Evolutionary conservation across 2,797 vertebrate species (phyloP).

Genomic region (Threskiornis aethiopicus): DNA sequence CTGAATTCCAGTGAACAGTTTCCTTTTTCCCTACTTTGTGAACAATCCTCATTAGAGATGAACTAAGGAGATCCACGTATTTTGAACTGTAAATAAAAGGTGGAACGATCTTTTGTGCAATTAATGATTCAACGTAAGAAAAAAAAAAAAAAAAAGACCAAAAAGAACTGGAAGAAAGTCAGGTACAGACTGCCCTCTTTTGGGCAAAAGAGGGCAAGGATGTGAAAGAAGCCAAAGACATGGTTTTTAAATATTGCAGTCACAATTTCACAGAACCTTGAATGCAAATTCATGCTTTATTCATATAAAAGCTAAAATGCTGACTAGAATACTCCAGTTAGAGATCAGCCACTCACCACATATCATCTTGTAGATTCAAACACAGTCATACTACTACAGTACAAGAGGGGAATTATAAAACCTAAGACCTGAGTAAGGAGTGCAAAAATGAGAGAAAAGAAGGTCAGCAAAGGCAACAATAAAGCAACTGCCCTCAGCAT

Average conservation of each 20-base stretch:
- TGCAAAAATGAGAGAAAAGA: background rate
- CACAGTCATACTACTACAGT: background rate
- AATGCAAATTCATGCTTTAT: constrained; percentile 13
- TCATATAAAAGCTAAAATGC: background rate
- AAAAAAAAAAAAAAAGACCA: background rate
- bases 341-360: background rate
- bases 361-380: background rate
- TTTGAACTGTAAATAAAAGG: background rate
- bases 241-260: background rate
- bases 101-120: background rate
- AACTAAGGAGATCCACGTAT: background rate
- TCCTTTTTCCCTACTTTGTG: background rate
- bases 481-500: background rate
- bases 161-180: background rate
- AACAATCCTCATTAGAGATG: background rate
- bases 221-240: background rate
- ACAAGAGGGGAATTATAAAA: background rate
- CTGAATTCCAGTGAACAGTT: background rate
- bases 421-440: background rate
- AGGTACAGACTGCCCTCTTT: constrained; percentile 57
- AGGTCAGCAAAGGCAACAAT: background rate
- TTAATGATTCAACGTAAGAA: fast-evolving
- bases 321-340: background rate
- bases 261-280: background rate
- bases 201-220: background rate